phyloP scores from a whole-genome alignment of 2,888 invertebrate genomes.

The Fragum fragum region DNA sequence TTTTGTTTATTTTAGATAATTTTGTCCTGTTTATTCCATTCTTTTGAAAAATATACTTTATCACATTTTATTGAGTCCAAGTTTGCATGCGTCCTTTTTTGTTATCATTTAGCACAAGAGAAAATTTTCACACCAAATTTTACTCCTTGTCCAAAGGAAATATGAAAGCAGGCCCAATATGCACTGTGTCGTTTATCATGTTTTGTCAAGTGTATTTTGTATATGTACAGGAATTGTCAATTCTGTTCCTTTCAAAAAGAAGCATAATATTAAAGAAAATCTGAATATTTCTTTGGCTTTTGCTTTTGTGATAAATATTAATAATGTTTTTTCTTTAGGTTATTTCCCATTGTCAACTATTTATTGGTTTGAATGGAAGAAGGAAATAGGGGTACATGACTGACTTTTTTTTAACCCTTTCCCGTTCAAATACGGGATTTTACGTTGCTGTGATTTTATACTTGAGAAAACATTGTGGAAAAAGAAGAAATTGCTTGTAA shows the following conservation, averaged over 20 bases:
- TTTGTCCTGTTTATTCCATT: background rate
- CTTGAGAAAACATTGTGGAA: too few relatives aligned
- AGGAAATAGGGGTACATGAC: too few relatives aligned
- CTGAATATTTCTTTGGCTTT: too few relatives aligned
- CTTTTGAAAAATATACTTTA: background rate
- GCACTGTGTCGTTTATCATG: constrained; percentile 53
- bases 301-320: too few relatives aligned
- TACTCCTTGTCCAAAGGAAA: background rate
- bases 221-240: constrained; percentile 14
- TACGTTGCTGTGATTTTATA: too few relatives aligned
- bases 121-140: background rate
- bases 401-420: too few relatives aligned
- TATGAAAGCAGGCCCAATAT: constrained; percentile 37
- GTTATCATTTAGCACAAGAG: background rate
- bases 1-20: background rate
- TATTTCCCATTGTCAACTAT: too few relatives aligned
- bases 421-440: too few relatives aligned
- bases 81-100: background rate
- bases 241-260: background rate
- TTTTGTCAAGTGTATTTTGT: constrained; percentile 45
- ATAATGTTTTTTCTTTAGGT: too few relatives aligned
- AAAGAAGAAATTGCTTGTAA: too few relatives aligned
- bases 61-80: background rate
- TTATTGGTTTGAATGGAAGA: too few relatives aligned
- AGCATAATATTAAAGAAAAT: too few relatives aligned